phyloP scores from a whole-genome alignment of 2,113 vertebrate genomes.

The Boleophthalmus pectinirostris region DNA sequence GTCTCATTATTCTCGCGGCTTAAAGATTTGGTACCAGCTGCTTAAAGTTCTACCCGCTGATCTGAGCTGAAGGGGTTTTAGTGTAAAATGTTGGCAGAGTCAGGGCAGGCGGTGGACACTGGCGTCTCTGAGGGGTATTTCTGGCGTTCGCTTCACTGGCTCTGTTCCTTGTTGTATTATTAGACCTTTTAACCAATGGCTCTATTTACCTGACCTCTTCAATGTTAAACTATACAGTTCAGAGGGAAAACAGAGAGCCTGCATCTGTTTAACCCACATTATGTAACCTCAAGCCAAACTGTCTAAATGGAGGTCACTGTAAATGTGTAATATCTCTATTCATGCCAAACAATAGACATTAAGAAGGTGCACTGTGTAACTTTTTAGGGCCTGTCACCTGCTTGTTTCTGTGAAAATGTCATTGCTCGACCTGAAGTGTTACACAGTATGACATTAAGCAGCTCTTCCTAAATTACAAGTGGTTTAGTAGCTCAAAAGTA shows the following conservation, averaged over 20 bases:
- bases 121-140: conserved; percentile 27
- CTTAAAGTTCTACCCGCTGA: conserved; percentile 41
- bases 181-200: conserved; percentile 1
- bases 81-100: conserved; percentile 33
- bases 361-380: no score
- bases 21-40: conserved; percentile 30
- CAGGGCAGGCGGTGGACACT: background rate
- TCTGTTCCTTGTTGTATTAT: conserved; percentile 16
- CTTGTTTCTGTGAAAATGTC: no score
- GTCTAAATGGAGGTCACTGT: background rate
- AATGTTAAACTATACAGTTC: background rate
- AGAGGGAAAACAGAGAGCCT: background rate
- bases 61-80: conserved; percentile 32
- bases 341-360: background rate
- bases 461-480: no score
- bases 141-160: conserved; percentile 25
- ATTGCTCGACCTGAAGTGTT: no score
- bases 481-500: no score
- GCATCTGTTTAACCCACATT: background rate
- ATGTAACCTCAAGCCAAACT: background rate
- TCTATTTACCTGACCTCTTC: conserved; percentile 7
- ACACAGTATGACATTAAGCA: no score
- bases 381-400: no score
- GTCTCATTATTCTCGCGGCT: conserved; percentile 31
- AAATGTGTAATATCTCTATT: background rate